Evolutionary conservation across 23 tunicate genomes (phyloP), one percentile per base, ranked within the genome.

Genomic region (Halocynthia aurantium): DNA sequence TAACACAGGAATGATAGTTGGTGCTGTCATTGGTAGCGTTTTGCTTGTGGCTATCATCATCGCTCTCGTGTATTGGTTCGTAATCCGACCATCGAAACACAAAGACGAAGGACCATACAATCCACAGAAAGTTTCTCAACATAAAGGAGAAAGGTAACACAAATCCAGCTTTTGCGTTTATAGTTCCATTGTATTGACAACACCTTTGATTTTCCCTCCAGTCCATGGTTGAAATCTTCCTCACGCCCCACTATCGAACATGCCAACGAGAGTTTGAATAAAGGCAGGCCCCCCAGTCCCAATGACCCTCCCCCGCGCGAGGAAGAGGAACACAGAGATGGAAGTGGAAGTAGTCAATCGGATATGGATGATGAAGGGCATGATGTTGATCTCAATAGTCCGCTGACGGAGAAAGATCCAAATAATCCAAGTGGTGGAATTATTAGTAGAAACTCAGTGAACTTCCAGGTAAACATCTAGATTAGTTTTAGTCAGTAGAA

Each of bases 261-360:
- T 57, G 81, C 84, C 6, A 88, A 88, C 57, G 84, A 78, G 44
- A 73, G 77, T 63, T 64, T 88, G 8, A 87, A 87, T 70, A 77
- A 58, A 72, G 79, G 78, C 62, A 81, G 85, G 8, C 95, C 95
- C 5, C 95, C 95, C 22, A 83, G 86, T 76, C 95, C 95, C 20
- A 53, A 53, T 6, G 70, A 57, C n/a, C 87, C 95, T 18, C 95
- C 95, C 18, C 95, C 95, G 13, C 75, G 71, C 15, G 84, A 81
- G 22, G 85, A 76, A 6, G 73, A 76, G 22, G 82, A 76, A 50
- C 13, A 51, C 13, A 19, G 22, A 11, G 76, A 69, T 62, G 75
- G 19, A 8, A 53, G 72, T 22, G 60, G 18, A 21, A 64, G 22
- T 52, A 78, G 81, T 74, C 76, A 69, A 7, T 62, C 83, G 0